Percentiles rank a stretch among this genome's conserved stretches.
These are phyloP conservation scores for Anoplopoma fimbria DNA, from an alignment of 2,113 vertebrate species.

Conservation along the genomic window DNA sequence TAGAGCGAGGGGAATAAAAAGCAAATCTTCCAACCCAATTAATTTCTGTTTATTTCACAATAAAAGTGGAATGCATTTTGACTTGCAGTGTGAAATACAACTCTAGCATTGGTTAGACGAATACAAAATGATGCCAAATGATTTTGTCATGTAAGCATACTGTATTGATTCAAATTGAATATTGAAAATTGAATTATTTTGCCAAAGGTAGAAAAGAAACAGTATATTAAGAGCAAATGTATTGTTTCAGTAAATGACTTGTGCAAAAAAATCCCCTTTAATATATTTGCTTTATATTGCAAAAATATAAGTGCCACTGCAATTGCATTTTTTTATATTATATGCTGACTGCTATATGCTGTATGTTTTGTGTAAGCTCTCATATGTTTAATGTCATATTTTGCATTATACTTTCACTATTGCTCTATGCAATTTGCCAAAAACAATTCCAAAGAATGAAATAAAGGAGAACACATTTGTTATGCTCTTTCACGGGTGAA, in stretches of 20 bases:
- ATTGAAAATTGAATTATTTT: slow-evolving; percentile 55
- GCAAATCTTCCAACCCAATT: slow-evolving; percentile 15
- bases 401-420: slow-evolving; percentile 66
- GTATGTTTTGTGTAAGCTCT: slow-evolving; percentile 54
- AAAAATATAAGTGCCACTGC: slow-evolving; percentile 70
- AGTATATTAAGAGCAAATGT: slow-evolving; percentile 30
- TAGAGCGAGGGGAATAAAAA: slow-evolving; percentile 6
- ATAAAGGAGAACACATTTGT: slow-evolving; percentile 55
- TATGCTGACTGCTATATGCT: slow-evolving; percentile 47
- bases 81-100: slow-evolving; percentile 4
- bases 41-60: slow-evolving; percentile 27
- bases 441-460: slow-evolving; percentile 70
- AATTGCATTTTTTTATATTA: slow-evolving; percentile 69
- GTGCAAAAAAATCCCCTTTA: slow-evolving; percentile 64
- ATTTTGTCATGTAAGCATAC: slow-evolving; percentile 54
- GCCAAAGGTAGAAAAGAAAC: slow-evolving; percentile 59
- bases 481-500: slow-evolving; percentile 3
- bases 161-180: slow-evolving; percentile 70
- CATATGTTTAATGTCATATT: slow-evolving; percentile 63
- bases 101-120: not conserved
- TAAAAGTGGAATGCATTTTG: slow-evolving; percentile 28
- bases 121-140: slow-evolving; percentile 31
- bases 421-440: slow-evolving; percentile 66
- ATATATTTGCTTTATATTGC: slow-evolving; percentile 81
- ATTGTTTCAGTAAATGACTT: slow-evolving; percentile 50